Evolutionary conservation across 2,888 invertebrate genomes (phyloP), one percentile per base, ranked within the genome.

Genomic region (Mythimna loreyi): DNA sequence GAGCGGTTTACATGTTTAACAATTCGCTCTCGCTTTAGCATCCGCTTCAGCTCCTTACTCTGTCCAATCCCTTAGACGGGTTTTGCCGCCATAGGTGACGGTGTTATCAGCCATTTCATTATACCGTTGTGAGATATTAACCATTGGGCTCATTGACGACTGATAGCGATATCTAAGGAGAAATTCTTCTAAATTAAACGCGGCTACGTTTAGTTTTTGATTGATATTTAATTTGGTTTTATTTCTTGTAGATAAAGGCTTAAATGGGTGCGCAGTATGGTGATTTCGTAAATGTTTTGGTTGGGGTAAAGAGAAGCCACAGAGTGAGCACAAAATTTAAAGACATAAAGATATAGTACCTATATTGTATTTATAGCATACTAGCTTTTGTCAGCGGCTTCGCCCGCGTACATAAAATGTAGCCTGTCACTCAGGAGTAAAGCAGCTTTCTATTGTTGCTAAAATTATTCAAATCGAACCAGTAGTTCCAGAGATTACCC

Each of bases 211-310:
- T 72, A 58, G 67, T 57, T 79, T 62, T 83, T 72, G 70, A 83
- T 82, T 81, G 79, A 71, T 78, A 80, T 77, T 81, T 79, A 77
- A 83, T 83, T 72, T 71, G 47, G 68, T 60, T 82, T 70, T 76
- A 82, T 78, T 75, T 53, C 65, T 64, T 65, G 30, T 67, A 77
- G 57, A 43, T 53, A 64, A 65, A 11, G n/a, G 52, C 33, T 33
- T 56, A 55, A 56, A 70, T 68, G 67, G 57, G 19, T 25, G 52
- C 57, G 13, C 33, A 36, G 23, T 62, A 36, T 25, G 33, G 47
- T 60, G 36, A 36, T 62, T 58, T 52, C 50, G 3, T 47, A 36
- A 25, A 21, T 5, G 21, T 21, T 63, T 43, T 56, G 5, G 9
- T 25, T 63, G n/a, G 40, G 30, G 23, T 36, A 49, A 19, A 19